Conservation (phyloP, 2,797 vertebrate genomes). For the Pristis pectinata region DNA sequence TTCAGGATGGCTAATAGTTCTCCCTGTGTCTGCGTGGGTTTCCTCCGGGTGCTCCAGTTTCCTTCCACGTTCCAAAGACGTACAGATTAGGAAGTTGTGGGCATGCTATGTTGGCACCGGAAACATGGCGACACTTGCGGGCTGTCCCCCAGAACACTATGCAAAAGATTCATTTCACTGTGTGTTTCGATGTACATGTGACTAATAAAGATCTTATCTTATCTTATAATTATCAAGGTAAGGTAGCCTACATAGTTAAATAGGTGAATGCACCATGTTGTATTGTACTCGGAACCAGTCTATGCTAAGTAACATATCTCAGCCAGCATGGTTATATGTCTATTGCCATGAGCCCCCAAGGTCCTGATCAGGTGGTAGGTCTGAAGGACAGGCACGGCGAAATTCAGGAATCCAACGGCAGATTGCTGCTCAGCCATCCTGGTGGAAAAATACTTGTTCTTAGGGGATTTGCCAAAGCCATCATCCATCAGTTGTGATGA, state of each 20-base stretch:
- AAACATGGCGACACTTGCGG: no score
- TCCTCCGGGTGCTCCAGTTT: no score
- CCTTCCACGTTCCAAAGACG: no score
- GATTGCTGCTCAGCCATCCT: background rate
- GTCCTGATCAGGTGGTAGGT: background rate
- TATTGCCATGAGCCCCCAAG: background rate
- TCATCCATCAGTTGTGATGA: background rate
- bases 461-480: background rate
- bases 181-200: no score
- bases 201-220: no score
- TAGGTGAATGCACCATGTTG: background rate
- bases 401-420: background rate
- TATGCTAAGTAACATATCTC: background rate
- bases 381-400: no score
- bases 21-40: no score
- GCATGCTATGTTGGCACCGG: no score
- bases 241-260: background rate
- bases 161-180: no score
- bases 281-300: background rate
- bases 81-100: no score
- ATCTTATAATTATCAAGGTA: constrained; percentile 11
- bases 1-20: no score
- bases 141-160: no score
- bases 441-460: background rate
- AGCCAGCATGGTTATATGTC: background rate